Percentiles rank a stretch among this genome's conserved stretches.
These are phyloP conservation scores for Trachurus trachurus DNA, from an alignment of 2,797 vertebrate species.

Conservation along the genomic window DNA sequence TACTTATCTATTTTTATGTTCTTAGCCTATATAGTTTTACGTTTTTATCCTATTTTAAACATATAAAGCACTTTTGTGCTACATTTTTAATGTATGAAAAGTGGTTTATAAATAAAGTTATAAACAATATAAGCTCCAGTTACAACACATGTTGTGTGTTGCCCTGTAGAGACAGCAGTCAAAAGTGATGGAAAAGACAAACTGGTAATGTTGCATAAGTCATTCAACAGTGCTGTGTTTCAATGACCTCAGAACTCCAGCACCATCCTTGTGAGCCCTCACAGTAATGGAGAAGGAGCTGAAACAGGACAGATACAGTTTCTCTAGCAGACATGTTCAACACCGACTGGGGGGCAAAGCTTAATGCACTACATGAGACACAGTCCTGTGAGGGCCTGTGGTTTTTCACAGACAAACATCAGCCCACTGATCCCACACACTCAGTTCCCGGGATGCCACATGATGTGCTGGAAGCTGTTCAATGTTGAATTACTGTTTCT, in stretches of 20 bases:
- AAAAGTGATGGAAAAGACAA: not conserved
- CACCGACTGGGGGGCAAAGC: not conserved
- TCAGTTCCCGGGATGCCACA: not conserved
- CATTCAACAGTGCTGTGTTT: not conserved
- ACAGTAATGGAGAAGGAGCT: not conserved
- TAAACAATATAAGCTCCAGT: too few species aligned
- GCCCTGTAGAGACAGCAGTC: too few species aligned
- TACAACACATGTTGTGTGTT: too few species aligned
- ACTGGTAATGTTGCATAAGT: not conserved
- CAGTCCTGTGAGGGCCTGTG: too few species aligned
- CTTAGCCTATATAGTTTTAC: too few species aligned
- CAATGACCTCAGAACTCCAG: not conserved
- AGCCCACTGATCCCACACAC: not conserved
- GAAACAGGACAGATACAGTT: slow-evolving; percentile 19
- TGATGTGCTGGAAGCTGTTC: not conserved
- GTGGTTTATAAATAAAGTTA: too few species aligned
- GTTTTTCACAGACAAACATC: not conserved
- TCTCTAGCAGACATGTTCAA: slow-evolving; percentile 15
- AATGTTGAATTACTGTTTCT: slow-evolving; percentile 8
- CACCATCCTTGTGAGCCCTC: not conserved
- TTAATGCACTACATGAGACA: slow-evolving; percentile 5
- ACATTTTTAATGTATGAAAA: too few species aligned
- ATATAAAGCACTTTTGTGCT: too few species aligned
- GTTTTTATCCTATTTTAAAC: too few species aligned
- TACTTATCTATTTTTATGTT: too few species aligned